Conservation (phyloP, 2,888 invertebrate genomes). For the Clivina fossor region DNA sequence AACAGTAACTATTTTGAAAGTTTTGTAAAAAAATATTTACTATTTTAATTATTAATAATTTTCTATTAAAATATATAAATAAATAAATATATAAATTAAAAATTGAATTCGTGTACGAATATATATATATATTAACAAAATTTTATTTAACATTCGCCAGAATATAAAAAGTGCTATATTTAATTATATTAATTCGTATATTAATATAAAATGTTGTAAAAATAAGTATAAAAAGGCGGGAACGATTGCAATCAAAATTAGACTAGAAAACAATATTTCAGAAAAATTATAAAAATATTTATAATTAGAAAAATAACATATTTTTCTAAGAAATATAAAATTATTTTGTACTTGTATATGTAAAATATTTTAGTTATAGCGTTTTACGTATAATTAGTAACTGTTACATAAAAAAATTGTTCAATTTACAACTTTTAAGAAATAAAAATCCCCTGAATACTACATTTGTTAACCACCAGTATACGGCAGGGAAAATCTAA, state of each 20-base stretch:
- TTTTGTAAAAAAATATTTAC: too few relatives aligned
- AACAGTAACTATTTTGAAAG: too few relatives aligned
- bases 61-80: too few relatives aligned
- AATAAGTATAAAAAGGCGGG: slow-evolving; percentile 30
- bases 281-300: slow-evolving; percentile 12
- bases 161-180: slow-evolving; percentile 25
- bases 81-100: too few relatives aligned
- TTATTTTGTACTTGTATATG: too few relatives aligned
- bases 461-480: slow-evolving; percentile 19
- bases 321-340: slow-evolving; percentile 5
- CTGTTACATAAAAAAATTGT: too few relatives aligned
- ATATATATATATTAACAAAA: not conserved
- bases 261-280: slow-evolving; percentile 11
- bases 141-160: slow-evolving; percentile 13
- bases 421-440: too few relatives aligned
- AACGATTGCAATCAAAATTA: slow-evolving; percentile 29
- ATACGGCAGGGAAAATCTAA: slow-evolving; percentile 14
- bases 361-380: not conserved
- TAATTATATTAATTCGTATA: slow-evolving; percentile 11
- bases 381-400: too few relatives aligned
- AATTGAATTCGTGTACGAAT: not conserved
- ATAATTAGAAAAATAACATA: not conserved
- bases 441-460: slow-evolving; percentile 1
- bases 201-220: too few relatives aligned
- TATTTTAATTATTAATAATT: too few relatives aligned